Evolutionary conservation across 2,888 invertebrate species (phyloP), one percentile per base, ranked within the genome.

Genomic region (Sminthurinus aureus): DNA sequence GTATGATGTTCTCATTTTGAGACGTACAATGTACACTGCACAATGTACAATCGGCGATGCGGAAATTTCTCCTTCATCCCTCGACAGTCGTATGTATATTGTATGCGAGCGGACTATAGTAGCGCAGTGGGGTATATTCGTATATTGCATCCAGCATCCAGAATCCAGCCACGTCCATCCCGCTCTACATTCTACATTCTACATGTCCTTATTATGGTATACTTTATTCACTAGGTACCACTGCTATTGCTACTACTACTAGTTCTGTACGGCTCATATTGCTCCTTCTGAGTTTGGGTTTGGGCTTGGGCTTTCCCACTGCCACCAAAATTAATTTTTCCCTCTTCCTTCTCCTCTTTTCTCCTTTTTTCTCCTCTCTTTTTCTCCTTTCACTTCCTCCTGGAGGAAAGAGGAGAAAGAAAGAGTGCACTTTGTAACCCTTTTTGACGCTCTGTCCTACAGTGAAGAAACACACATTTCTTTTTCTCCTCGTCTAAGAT

Each of bases 61-160:
- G 82, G 84, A 85, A 85, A 85, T 85, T 85, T 84, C 85, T 38
- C 83, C 85, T 85, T 83, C 84, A 81, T 66, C 84, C 83, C 82
- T 82, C 67, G 71, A 52, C 73, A 71, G 38, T 38, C 38, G 6
- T 38, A 38, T 38, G 38, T 38, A 38, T 38, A 38, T 38, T 38
- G 38, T 38, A 38, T 38, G n/a, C n/a, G n/a, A n/a, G n/a, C n/a
- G n/a, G n/a, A n/a, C n/a, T n/a, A n/a, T n/a, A n/a, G n/a, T n/a
- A 38, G 6, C 1, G 38, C 6, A 38, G 38, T 38, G 38, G 38
- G 38, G 38, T 38, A 38, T 38, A 38, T 38, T 38, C 67, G 69
- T 38, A 26, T 79, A 24, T 24, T 26, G 24, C 18, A 69, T 67
- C 20, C 50, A 13, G 26, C 22, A 38, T 67, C 24, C 38, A 67